Conservation (phyloP, 2,797 vertebrate genomes). For the Karalla daura region DNA sequence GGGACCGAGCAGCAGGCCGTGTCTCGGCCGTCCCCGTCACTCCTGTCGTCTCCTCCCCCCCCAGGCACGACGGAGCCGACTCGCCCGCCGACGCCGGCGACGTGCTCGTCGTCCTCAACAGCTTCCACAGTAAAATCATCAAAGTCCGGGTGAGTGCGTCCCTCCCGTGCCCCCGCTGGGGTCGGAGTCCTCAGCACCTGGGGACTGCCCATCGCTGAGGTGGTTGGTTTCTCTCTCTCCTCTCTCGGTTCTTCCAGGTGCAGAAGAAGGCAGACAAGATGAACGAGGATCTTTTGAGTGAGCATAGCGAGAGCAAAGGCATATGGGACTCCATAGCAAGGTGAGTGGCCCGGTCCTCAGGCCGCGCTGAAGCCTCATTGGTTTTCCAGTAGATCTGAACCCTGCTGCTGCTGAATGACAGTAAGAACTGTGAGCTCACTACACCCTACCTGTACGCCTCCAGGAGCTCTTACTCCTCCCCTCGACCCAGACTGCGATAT, state of each 20-base stretch:
- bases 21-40: too few species aligned
- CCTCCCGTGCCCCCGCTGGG: neutral
- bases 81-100: slow-evolving; percentile 85
- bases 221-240: slow-evolving; percentile 22
- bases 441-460: slow-evolving; percentile 67
- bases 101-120: slow-evolving; percentile 89
- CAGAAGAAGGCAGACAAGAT: slow-evolving; percentile 91
- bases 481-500: slow-evolving; percentile 79
- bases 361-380: slow-evolving; percentile 4
- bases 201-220: neutral
- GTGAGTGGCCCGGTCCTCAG: slow-evolving; percentile 68
- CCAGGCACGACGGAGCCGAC: slow-evolving; percentile 94
- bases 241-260: slow-evolving; percentile 82
- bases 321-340: slow-evolving; percentile 89
- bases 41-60: slow-evolving; percentile 17
- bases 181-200: too few species aligned
- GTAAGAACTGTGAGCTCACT: slow-evolving; percentile 37
- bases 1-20: neutral
- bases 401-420: slow-evolving; percentile 17
- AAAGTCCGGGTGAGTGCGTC: slow-evolving; percentile 91
- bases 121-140: slow-evolving; percentile 96
- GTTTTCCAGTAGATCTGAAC: slow-evolving; percentile 6
- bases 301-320: slow-evolving; percentile 83
- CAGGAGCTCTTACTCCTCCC: slow-evolving; percentile 76
- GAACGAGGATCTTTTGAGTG: slow-evolving; percentile 90